Percentiles rank a stretch among this genome's conserved stretches.
These are phyloP conservation scores for Hirundo rustica DNA, from an alignment of 2,797 vertebrate species.

Conservation along the genomic window DNA sequence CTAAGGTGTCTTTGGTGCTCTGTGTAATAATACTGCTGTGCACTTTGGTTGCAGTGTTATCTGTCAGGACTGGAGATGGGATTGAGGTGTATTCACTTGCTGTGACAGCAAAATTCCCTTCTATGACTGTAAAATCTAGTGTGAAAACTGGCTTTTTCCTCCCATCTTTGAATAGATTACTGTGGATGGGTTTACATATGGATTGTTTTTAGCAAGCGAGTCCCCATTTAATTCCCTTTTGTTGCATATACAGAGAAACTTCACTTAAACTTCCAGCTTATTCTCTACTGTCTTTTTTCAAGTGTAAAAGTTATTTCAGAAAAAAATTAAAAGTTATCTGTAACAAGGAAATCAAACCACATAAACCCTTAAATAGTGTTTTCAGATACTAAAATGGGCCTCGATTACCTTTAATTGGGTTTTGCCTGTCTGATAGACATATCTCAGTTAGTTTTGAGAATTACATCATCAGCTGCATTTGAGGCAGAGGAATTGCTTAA, in stretches of 20 bases:
- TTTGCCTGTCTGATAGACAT: not conserved
- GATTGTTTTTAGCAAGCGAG: not conserved
- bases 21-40: not conserved
- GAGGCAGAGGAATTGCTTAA: not conserved
- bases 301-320: not conserved
- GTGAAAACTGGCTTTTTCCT: not conserved
- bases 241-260: not conserved
- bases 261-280: not conserved
- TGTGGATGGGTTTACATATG: not conserved
- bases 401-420: not conserved
- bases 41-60: not conserved
- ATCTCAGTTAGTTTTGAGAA: not conserved
- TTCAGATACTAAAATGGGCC: not conserved
- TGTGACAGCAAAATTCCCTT: not conserved
- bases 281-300: not conserved
- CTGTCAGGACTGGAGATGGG: not conserved
- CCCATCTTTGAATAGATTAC: not conserved
- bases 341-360: not conserved
- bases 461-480: not conserved
- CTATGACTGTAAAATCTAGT: not conserved
- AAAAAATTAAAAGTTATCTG: not conserved
- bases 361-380: not conserved
- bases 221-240: not conserved
- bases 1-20: not conserved
- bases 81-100: not conserved